Base-by-base conservation (phyloP, 2,113 vertebrate species). In the Syngnathus typhle region DNA sequence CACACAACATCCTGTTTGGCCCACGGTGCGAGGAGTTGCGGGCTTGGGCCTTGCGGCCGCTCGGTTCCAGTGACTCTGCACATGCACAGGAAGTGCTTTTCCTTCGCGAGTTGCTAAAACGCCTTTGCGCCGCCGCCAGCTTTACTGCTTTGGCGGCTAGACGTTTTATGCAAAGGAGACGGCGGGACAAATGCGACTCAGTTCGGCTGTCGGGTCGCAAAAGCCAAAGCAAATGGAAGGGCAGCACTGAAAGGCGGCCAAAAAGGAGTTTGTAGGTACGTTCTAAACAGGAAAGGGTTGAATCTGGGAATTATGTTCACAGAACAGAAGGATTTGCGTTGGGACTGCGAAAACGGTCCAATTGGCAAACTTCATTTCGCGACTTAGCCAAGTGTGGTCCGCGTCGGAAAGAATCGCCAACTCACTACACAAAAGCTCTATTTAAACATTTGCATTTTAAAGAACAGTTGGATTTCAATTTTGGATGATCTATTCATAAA, bases 191-290 rank as follows among this genome's bases (percentile, higher is more conserved):
- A 68, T 21, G n/a, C 2, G 19, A 21, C 15, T 76, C 44, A 63
- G 21, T 67, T 73, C 0, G 44, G 47, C 15, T 21, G 54, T 63
- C 67, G 60, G 65, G 58, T 75, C 73, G 68, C 67, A 8, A 1
- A 19, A 49, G 80, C 81, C 83, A 84, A 85, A 67, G 63, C 61
- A 76, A 81, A 86, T 51, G 67, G 70, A 82, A 75, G 51, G 80
- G 58, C 64, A 70, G 66, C 69, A 52, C 64, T 37, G 47, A 66
- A 74, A 52, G 23, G 13, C 2, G 8, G 60, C 39, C 60, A 62
- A 54, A 11, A 49, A 65, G 61, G 46, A 56, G 58, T 70, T 5
- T 56, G 27, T 32, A 67, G n/a, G 13, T 13, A 32, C 44, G 46
- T 62, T n/a, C 18, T 32, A 32, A 60, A 52, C n/a, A 69, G 47